Percentiles rank a stretch among this genome's conserved stretches.
phyloP scores from a whole-genome alignment of 2,888 invertebrate species.

The Eupithecia subfuscata region DNA sequence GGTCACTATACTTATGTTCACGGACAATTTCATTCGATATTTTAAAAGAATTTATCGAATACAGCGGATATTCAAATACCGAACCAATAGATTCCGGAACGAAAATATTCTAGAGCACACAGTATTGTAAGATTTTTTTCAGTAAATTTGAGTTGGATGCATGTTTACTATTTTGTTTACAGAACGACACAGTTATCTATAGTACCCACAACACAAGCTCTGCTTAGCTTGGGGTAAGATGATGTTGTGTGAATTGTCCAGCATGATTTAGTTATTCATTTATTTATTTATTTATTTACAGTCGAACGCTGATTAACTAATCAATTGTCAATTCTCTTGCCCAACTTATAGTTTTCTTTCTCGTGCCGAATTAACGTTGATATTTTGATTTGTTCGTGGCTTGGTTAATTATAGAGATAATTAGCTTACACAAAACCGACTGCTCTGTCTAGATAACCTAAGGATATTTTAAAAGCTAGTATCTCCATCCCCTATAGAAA shows the following conservation, averaged over 20 bases:
- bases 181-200: not conserved
- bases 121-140: not conserved
- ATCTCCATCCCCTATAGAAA: too few relatives aligned
- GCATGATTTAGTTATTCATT: not conserved
- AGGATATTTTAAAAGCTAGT: not conserved
- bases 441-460: not conserved
- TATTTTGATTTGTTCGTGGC: too few relatives aligned
- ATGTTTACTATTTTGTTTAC: not conserved
- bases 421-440: too few relatives aligned
- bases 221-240: too few relatives aligned
- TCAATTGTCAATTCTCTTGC: not conserved
- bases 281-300: not conserved
- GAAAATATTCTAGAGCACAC: constrained; percentile 19
- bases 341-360: not conserved
- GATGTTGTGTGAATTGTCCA: too few relatives aligned
- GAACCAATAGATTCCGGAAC: constrained; percentile 29
- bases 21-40: constrained; percentile 60
- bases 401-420: too few relatives aligned
- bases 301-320: not conserved
- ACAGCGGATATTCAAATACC: constrained; percentile 72
- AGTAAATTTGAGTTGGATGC: not conserved
- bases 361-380: not conserved
- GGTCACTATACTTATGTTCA: constrained; percentile 58
- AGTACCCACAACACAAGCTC: too few relatives aligned
- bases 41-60: constrained; percentile 67